Base-by-base conservation (phyloP, 2,113 vertebrate species). In the Etheostoma spectabile region DNA sequence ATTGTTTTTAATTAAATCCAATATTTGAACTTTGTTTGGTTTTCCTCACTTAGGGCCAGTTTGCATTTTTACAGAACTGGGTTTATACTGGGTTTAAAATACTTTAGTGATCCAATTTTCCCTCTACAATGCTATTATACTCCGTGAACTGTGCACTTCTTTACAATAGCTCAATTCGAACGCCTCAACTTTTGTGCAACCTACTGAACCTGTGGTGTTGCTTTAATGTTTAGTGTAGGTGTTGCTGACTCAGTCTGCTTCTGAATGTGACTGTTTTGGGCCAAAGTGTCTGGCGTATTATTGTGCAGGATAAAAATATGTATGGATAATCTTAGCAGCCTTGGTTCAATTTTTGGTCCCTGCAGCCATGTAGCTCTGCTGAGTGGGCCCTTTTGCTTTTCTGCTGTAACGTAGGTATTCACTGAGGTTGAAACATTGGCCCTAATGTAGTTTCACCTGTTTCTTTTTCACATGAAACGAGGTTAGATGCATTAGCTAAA, bases 381-480 rank as follows among this genome's bases (percentile, higher is more conserved):
- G 93, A 94, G 81, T 88, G 53, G 57, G 70, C 71, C 59, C 11
- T 88, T 90, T 87, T 88, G 19, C 16, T 42, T 80, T 87, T 84
- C 60, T 92, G 88, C 90, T 86, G 89, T 3, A 70, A 18, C 89
- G 76, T 85, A 90, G 84, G 88, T 87, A 88, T 89, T 89, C 77
- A 76, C 66, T 77, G 60, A 85, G 60, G 86, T 57, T 79, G 79
- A 91, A 91, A 88, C 81, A 82, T 63, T 77, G 77, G 83, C 79
- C 72, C 78, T 83, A 83, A 90, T 90, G 84, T 82, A 27, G 72
- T 79, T 89, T 85, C n/a, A 57, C 60, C 69, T 22, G 45, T 60
- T 38, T 42, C 45, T 35, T 56, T 70, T 74, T 48, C 57, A 62
- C 74, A 83, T 72, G 33, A 84, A 88, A 91, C 60, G 21, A 68